phyloP scores from a whole-genome alignment of 2,113 vertebrate genomes.

The Dunckerocampus dactyliophorus region DNA sequence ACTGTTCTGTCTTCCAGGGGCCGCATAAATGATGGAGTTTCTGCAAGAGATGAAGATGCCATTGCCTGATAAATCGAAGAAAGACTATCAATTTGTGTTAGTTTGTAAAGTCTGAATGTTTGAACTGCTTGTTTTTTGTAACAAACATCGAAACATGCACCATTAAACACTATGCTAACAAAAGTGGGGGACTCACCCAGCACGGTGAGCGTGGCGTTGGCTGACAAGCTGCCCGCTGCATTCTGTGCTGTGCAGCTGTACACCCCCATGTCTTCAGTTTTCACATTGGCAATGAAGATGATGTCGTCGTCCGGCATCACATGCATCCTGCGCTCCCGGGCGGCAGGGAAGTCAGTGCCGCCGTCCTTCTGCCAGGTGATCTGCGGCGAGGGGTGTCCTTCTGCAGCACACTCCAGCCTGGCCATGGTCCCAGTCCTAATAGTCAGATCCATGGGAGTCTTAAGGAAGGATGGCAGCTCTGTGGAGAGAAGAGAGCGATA shows the following conservation, averaged over 20 bases:
- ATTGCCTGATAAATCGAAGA: constrained; percentile 3
- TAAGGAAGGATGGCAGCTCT: constrained; percentile 97
- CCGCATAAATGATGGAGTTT: constrained; percentile 90
- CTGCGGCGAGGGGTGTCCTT: constrained; percentile 89
- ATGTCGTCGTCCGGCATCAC: constrained; percentile 98
- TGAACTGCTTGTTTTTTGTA: background rate
- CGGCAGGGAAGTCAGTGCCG: constrained; percentile 94
- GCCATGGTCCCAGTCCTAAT: constrained; percentile 87
- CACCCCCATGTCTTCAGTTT: constrained; percentile 89
- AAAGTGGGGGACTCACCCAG: constrained; percentile 74
- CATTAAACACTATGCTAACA: too few species aligned
- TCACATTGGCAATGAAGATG: constrained; percentile 94
- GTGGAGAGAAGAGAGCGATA: background rate
- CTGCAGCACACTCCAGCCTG: constrained; percentile 88
- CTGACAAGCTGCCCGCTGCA: constrained; percentile 87
- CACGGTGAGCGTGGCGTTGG: constrained; percentile 90
- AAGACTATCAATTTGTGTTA: too few species aligned
- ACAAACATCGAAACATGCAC: too few species aligned
- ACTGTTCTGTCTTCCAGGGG: constrained; percentile 86
- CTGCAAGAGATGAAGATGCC: constrained; percentile 56
- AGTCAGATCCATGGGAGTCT: constrained; percentile 95
- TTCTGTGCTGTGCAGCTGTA: constrained; percentile 98
- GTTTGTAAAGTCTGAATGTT: background rate
- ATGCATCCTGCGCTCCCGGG: constrained; percentile 92
- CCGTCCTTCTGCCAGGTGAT: constrained; percentile 98